Base-by-base conservation (phyloP, 2,797 vertebrate genomes). In the Martes flavigula region DNA sequence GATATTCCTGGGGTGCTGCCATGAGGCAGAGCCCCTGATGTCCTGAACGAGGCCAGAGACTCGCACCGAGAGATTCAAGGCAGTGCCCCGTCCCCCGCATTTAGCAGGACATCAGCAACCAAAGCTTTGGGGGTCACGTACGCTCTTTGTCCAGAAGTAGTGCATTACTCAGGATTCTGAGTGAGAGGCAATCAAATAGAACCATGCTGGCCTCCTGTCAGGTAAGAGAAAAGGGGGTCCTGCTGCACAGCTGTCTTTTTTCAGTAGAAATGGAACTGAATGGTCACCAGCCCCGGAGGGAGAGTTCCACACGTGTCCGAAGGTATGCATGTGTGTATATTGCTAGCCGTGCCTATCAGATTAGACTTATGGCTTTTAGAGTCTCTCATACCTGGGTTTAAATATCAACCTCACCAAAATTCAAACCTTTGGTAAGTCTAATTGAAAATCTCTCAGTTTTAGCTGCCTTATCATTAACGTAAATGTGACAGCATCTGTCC, bases 361-460 rank as follows among this genome's bases (percentile, higher is more conserved):
- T 70, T 88, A 90, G 92, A 83, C 81, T 60, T 56, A 38, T 35
- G 72, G 66, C 21, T 32, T 90, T 94, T 43, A 82, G 54, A 92
- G 25, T 68, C 23, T 40, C 10, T 92, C 66, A 78, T 38, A 77
- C 30, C 7, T 91, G 43, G 14, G 17, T 62, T 94, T 60, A 90
- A 90, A 87, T 81, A 70, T 14, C 83, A 40, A 5, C 32, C 38
- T 94, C 30, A 79, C 62, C 51, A 56, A 51, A 86, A 90, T 90
- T 86, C 72, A 86, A 82, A 86, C 20, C 51, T 82, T 58, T 40
- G 27, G 3, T 43, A 82, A 13, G 35, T 87, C 30, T 62, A 82
- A 46, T 77, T 93, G 11, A 92, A 87, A 60, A 27, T 32, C n/a
- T 84, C 43, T 72, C 51, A 38, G 56, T 93, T 95, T 91, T 13